Evolutionary conservation across 2,888 invertebrate genomes (phyloP).

Genomic region (Ornithoptera alexandrae): DNA sequence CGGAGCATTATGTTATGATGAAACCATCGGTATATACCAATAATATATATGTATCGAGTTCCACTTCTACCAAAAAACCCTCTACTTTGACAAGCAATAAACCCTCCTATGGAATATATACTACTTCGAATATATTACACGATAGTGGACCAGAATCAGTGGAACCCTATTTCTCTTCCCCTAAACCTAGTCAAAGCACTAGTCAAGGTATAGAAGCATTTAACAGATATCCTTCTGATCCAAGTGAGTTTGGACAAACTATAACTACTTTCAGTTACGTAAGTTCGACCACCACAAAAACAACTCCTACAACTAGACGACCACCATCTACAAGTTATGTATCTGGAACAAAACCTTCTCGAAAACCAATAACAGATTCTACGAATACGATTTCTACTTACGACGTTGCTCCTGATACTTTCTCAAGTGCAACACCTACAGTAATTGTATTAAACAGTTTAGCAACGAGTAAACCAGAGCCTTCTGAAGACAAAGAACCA

Average conservation of each 20-base stretch:
- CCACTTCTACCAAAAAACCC: constrained; percentile 44
- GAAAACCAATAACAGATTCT: constrained; percentile 66
- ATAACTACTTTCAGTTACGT: constrained; percentile 68
- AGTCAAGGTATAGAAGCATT: constrained; percentile 73
- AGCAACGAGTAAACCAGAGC: constrained; percentile 55
- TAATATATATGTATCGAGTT: constrained; percentile 14
- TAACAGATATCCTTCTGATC: constrained; percentile 69
- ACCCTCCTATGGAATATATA: constrained; percentile 50
- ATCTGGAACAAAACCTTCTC: constrained; percentile 69
- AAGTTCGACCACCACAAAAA: constrained; percentile 57
- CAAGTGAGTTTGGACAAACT: constrained; percentile 61
- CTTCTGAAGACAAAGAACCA: constrained; percentile 51
- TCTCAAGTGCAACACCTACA: constrained; percentile 73
- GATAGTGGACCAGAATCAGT: constrained; percentile 49
- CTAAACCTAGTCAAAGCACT: constrained; percentile 66
- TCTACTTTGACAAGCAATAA: constrained; percentile 45
- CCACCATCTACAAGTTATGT: constrained; percentile 74
- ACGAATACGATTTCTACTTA: constrained; percentile 52
- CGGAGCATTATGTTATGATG: constrained; percentile 68
- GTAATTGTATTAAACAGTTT: constrained; percentile 66
- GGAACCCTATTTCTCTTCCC: constrained; percentile 57
- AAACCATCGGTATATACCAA: constrained; percentile 57
- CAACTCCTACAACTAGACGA: constrained; percentile 56
- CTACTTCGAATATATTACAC: constrained; percentile 58
- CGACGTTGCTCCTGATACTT: constrained; percentile 60